phyloP scores from a whole-genome alignment of 2,888 invertebrate species.

The Falcaria lacertinaria region DNA sequence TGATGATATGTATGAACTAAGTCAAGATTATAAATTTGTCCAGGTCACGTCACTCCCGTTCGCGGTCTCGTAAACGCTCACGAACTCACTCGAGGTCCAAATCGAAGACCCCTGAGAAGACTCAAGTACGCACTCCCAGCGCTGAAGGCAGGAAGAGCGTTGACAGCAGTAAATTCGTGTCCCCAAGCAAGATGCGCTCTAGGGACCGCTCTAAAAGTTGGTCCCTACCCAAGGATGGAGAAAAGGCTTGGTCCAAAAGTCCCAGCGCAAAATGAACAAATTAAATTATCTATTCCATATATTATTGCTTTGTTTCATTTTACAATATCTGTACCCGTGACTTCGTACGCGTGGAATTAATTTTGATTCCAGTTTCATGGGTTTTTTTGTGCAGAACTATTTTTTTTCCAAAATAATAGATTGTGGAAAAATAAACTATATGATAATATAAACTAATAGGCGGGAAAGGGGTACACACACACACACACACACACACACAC shows the following conservation, averaged over 20 bases:
- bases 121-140: conserved; percentile 11
- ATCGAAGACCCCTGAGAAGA: conserved; percentile 30
- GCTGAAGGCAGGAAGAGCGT: conserved; percentile 7
- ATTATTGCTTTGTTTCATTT: conserved; percentile 9
- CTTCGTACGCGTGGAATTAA: too few relatives aligned
- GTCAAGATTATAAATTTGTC: too few relatives aligned
- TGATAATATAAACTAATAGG: too few relatives aligned
- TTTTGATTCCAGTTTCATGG: too few relatives aligned
- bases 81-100: conserved; percentile 36
- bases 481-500: too few relatives aligned
- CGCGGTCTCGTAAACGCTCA: conserved; percentile 42
- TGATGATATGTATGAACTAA: too few relatives aligned
- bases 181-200: conserved; percentile 14
- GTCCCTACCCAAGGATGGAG: conserved; percentile 79
- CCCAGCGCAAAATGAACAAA: conserved; percentile 40
- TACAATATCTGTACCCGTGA: conserved; percentile 13
- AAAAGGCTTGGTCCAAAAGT: conserved; percentile 78
- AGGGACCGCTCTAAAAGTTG: conserved; percentile 78
- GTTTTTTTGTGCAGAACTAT: too few relatives aligned
- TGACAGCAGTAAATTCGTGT: conserved; percentile 23
- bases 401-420: too few relatives aligned
- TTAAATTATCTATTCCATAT: conserved; percentile 10
- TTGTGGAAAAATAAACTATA: too few relatives aligned
- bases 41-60: conserved; percentile 58
- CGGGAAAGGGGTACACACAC: too few relatives aligned